Percentiles rank a stretch among this genome's conserved stretches.
These are phyloP conservation scores for Bombus affinis DNA, from an alignment of 1,140 invertebrate genomes.

Conservation along the genomic window DNA sequence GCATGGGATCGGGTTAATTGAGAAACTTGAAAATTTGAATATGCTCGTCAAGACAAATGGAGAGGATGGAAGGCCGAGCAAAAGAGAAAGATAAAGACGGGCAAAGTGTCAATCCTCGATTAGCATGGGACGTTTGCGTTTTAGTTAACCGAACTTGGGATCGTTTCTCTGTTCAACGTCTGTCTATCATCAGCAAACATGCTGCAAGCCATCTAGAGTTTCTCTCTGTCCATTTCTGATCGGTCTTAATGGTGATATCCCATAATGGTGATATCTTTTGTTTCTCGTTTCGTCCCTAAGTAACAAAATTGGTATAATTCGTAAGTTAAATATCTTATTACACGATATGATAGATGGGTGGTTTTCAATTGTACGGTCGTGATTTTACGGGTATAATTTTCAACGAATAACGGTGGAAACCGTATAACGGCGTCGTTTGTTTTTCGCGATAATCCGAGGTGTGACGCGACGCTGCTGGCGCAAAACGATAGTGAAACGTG, in stretches of 20 bases:
- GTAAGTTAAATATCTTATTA: neutral
- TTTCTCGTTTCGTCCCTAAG: neutral
- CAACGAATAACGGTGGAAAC: neutral
- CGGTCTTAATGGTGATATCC: neutral
- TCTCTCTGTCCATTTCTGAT: neutral
- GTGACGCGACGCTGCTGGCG: neutral
- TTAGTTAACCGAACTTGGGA: conserved; percentile 65
- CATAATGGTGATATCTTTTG: too few species aligned
- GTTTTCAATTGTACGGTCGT: neutral
- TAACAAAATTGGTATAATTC: neutral
- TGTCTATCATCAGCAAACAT: conserved; percentile 48
- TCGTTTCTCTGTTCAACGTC: conserved; percentile 63
- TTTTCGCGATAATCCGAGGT: neutral
- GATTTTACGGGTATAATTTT: neutral
- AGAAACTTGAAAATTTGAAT: conserved; percentile 77
- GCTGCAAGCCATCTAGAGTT: neutral
- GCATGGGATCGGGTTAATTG: conserved; percentile 75
- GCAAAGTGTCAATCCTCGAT: conserved; percentile 55
- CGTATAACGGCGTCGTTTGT: neutral
- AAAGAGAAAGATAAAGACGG: conserved; percentile 29
- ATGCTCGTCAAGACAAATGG: conserved; percentile 72
- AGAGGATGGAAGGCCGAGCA: conserved; percentile 3
- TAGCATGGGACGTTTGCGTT: conserved; percentile 63
- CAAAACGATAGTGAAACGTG: neutral
- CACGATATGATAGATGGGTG: neutral